Conservation (phyloP, 2,888 invertebrate species). For the Nemurella pictetii region DNA sequence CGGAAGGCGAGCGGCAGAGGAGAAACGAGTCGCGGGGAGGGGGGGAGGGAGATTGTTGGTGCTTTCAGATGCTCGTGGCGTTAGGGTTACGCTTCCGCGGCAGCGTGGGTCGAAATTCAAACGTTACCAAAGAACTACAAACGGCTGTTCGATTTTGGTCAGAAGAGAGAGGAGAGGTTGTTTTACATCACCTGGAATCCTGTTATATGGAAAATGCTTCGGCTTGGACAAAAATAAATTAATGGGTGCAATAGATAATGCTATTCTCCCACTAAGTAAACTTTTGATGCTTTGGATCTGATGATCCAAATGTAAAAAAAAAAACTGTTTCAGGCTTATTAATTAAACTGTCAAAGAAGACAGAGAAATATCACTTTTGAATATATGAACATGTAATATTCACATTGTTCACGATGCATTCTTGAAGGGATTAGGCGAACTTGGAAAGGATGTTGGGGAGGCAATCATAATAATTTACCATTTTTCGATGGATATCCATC, state of each 20-base stretch:
- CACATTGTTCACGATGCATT: slow-evolving; percentile 39
- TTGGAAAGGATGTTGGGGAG: too few relatives aligned
- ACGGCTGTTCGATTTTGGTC: slow-evolving; percentile 29
- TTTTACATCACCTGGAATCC: slow-evolving; percentile 32
- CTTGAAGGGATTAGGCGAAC: too few relatives aligned
- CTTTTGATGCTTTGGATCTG: slow-evolving; percentile 35
- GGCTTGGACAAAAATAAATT: slow-evolving; percentile 27
- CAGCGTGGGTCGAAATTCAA: background rate
- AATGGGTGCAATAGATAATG: slow-evolving; percentile 30
- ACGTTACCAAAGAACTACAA: slow-evolving; percentile 25
- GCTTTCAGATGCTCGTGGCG: too few relatives aligned
- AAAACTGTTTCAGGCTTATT: slow-evolving; percentile 29
- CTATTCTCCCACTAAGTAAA: slow-evolving; percentile 22
- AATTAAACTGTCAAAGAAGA: slow-evolving; percentile 23
- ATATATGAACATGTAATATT: slow-evolving; percentile 39
- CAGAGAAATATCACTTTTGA: slow-evolving; percentile 30
- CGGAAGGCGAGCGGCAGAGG: too few relatives aligned
- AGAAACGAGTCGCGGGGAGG: too few relatives aligned
- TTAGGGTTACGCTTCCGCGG: too few relatives aligned
- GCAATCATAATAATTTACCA: background rate
- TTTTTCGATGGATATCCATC: background rate
- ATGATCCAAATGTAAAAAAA: slow-evolving; percentile 36
- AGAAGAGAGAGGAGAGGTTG: slow-evolving; percentile 15
- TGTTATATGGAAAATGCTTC: slow-evolving; percentile 35
- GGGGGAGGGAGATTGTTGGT: too few relatives aligned